phyloP scores from a whole-genome alignment of 2,888 invertebrate species.

The Latrodectus hesperus region DNA sequence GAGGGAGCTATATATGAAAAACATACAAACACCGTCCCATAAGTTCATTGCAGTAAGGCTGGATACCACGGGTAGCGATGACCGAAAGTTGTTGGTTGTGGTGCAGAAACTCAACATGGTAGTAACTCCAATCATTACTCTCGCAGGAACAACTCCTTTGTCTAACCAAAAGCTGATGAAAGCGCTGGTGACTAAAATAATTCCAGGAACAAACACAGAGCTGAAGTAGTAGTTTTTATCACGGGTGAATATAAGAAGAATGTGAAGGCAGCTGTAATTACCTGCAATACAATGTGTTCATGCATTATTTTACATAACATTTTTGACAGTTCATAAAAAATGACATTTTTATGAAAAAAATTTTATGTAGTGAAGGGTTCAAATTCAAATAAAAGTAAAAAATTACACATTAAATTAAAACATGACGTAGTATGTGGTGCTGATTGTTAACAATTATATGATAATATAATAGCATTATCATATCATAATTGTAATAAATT shows the following conservation, averaged over 20 bases:
- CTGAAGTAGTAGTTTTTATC: constrained; percentile 98
- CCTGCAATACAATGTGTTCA: constrained; percentile 28
- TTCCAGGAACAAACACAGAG: constrained; percentile 96
- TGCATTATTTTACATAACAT: no score
- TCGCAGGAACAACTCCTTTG: constrained; percentile 96
- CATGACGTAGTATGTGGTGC: no score
- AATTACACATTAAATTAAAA: no score
- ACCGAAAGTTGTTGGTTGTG: constrained; percentile 78
- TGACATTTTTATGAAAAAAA: no score
- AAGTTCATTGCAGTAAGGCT: constrained; percentile 97
- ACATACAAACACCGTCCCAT: constrained; percentile 93
- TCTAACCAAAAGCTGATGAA: constrained; percentile 98
- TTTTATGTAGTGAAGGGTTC: no score
- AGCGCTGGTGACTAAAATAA: constrained; percentile 95
- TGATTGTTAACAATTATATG: no score
- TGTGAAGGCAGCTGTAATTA: constrained; percentile 94
- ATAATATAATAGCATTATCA: no score
- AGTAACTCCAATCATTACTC: constrained; percentile 97
- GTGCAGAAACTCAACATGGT: constrained; percentile 99
- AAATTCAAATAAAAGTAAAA: no score
- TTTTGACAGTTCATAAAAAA: no score
- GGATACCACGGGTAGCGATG: constrained; percentile 91
- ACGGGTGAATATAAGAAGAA: constrained; percentile 93
- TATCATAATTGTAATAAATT: no score
- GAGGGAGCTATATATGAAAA: constrained; percentile 95